Percentiles rank a stretch among this genome's conserved stretches.
These are phyloP conservation scores for Odontamblyopus lacepedii DNA, from an alignment of 2,797 vertebrate species.

Conservation along the genomic window DNA sequence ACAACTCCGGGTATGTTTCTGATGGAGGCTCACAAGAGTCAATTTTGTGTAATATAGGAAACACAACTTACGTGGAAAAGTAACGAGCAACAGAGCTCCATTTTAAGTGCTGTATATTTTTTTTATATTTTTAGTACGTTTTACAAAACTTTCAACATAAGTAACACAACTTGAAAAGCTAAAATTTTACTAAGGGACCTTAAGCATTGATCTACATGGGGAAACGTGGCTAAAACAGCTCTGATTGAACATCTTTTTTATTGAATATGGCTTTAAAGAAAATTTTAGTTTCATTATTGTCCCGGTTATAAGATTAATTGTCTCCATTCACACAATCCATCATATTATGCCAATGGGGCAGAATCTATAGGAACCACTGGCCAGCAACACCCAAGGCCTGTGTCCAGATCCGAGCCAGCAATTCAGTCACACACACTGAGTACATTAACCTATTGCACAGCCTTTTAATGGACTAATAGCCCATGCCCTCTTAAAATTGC, in stretches of 20 bases:
- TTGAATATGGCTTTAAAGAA: not conserved
- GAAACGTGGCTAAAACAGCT: not conserved
- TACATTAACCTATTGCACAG: not conserved
- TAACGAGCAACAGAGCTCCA: not conserved
- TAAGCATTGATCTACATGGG: not conserved
- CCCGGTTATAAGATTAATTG: not conserved
- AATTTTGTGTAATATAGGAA: not conserved
- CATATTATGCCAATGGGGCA: not conserved
- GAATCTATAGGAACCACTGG: not conserved
- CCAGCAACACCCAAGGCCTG: not conserved
- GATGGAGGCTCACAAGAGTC: too few relatives aligned
- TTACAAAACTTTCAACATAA: not conserved
- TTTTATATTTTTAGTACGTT: not conserved
- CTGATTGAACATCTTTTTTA: not conserved
- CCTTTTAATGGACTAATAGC: not conserved
- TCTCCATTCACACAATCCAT: not conserved
- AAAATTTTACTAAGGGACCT: not conserved
- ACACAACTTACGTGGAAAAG: not conserved
- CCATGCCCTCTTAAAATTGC: conserved; percentile 25
- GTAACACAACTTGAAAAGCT: not conserved
- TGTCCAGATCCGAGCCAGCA: not conserved
- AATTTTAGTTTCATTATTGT: not conserved
- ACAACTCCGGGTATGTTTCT: too few relatives aligned
- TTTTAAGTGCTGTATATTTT: not conserved
- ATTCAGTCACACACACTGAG: not conserved